Percentiles rank a stretch among this genome's conserved stretches.
Conservation (phyloP, 2,113 vertebrate genomes). For the Nesogale talazaci region DNA sequence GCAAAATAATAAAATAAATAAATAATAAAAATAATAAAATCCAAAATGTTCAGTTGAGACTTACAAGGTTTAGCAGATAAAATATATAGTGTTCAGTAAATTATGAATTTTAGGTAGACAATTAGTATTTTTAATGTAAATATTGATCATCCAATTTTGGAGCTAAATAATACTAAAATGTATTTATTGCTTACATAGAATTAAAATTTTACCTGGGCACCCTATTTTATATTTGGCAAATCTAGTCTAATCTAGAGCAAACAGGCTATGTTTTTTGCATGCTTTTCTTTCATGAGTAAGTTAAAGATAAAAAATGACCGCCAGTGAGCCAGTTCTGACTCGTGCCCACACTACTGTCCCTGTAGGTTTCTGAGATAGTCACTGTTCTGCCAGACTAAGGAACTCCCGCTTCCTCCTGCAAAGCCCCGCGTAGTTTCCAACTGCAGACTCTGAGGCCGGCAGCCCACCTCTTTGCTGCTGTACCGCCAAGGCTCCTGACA, state of each 20-base stretch:
- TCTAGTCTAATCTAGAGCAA: neutral
- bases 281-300: neutral
- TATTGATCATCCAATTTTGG: neutral
- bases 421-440: no score
- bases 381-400: no score
- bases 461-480: no score
- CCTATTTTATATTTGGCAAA: neutral
- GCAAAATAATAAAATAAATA: no score
- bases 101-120: slow-evolving; percentile 32
- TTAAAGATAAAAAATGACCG: neutral
- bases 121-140: neutral
- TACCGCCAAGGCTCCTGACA: no score
- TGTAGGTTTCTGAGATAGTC: no score
- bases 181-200: neutral
- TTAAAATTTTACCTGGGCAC: neutral
- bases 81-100: neutral
- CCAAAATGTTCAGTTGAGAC: neutral
- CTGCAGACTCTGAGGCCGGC: no score
- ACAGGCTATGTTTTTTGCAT: neutral
- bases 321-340: neutral
- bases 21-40: neutral
- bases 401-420: no score
- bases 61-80: neutral
- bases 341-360: no score
- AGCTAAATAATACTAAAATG: neutral